A percentile compares a stretch with the other conserved stretches of the same genome.
phyloP scores from a whole-genome alignment of 2,888 invertebrate species.

The Oithona nana region DNA sequence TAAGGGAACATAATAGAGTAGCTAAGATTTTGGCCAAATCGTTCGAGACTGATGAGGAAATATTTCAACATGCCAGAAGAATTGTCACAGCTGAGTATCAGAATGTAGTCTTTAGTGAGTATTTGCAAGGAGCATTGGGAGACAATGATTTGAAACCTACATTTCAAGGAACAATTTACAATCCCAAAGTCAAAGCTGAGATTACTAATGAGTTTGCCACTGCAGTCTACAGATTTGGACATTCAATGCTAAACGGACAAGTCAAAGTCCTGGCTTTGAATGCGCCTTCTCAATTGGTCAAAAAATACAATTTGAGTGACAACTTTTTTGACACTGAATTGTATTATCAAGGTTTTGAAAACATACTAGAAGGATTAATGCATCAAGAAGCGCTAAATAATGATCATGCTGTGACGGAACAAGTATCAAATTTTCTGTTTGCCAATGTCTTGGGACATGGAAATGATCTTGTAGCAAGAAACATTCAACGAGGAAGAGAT shows the following conservation, averaged over 20 bases:
- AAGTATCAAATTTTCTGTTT: background rate
- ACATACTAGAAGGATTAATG: background rate
- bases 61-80: background rate
- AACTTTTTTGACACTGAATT: no score
- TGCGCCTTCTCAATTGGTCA: no score
- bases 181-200: background rate
- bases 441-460: background rate
- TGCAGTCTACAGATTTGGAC: background rate
- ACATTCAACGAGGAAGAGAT: slow-evolving; percentile 3
- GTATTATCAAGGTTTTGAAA: background rate
- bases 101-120: background rate
- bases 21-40: background rate
- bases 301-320: background rate
- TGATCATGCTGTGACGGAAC: background rate
- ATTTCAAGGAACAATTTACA: background rate
- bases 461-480: background rate
- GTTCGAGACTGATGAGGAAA: background rate
- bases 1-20: background rate
- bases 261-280: background rate
- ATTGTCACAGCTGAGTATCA: background rate
- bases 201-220: background rate
- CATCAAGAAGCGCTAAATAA: background rate
- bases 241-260: background rate
- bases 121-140: background rate
- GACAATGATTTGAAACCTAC: background rate